Base-by-base conservation (phyloP, 2,113 vertebrate genomes). In the Eudorcas thomsonii region DNA sequence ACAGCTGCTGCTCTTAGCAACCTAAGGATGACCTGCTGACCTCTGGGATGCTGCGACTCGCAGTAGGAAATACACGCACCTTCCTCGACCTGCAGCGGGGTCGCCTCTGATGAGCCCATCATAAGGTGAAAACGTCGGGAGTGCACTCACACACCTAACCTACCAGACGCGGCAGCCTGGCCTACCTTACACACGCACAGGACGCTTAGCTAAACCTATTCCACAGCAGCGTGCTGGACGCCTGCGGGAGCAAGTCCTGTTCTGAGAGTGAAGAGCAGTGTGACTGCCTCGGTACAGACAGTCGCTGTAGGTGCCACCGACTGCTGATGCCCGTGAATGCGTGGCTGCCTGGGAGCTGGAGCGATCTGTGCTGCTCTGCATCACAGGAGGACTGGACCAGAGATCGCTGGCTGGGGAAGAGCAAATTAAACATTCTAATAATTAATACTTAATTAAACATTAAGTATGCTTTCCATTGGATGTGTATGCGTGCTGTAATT, bases 241-340 rank as follows among this genome's bases (percentile, higher is more conserved):
- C 19, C 19, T 15, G 52, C 4, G 33, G 15, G 23, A 25, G 7
- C 25, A 21, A 36, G 21, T 2, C 15, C 81, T 2, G 7, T 36
- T 12, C 81, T 36, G 12, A 36, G 25, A 9, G 50, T 5, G 33
- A 54, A 15, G 21, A 8, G 2, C 50, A 36, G 7, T 5, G 48
- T 13, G 80, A 3, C 17, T 33, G 5, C 21, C 80, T 52, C 0
- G 10, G 48, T 4, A n/a, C 17, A 81, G 30, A 52, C 16, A 7
- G 1, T 9, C 33, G 19, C 81, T 26, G 33, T 1, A 26, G 52
- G 21, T 1, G 52, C 25, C 25, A 36, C 28, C 13, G 80, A 13
- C 33, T 9, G 10, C 6, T 5, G 33, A 52, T 3, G 19, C 50
- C 33, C 0, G 19, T 1, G 78, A 28, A 9, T 0, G 78, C 26